Evolutionary conservation across 2,888 invertebrate genomes (phyloP), one percentile per base, ranked within the genome.

Genomic region (Drosophila mimica): DNA sequence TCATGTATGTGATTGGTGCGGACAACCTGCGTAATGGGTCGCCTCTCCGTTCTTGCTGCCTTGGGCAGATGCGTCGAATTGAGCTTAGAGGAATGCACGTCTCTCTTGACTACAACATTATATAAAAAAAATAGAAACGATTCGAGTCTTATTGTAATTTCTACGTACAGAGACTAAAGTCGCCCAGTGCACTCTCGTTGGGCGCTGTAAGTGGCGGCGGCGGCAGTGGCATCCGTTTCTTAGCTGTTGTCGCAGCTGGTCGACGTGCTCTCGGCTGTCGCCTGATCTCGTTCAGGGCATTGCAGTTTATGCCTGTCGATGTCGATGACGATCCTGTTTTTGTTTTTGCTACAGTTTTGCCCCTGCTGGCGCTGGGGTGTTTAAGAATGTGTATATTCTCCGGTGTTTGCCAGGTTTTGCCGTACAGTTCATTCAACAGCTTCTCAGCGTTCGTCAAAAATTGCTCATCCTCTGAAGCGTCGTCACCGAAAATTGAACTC

Each of bases 401-500:
- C 0, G 93, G 93, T 0, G 93, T 93, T 74, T 92, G 91, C 93
- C 93, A 93, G 3, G 88, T 63, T 48, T 91, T 86, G 3, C 93
- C 93, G 63, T 93, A 93, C 0, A 93, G 54, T 71, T 93, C 79
- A 54, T 89, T 91, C 5, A 93, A 70, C 9, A 93, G 59, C 53
- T 87, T 79, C 65, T 93, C 89, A 0, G 92, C 91, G 4, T 88
- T 80, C 0, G 83, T 81, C 38, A 92, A 71, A 36, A 92, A 90
- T 49, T 90, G 59, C 34, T 83, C 78, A 63, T 85, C 77, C 59
- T 85, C 81, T 2, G 85, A 71, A 3, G 68, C 73, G 28, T 74
- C 74, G 1, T 51, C 74, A 8, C 25, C 9, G 3, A 83, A 49
- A 3, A 78, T 33, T 0, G 80, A 78, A 4, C 51, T 51, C n/a